A percentile compares a stretch with the other conserved stretches of the same genome.
phyloP scores from a whole-genome alignment of 2,888 invertebrate genomes.

The Sarcophaga rosellei region DNA sequence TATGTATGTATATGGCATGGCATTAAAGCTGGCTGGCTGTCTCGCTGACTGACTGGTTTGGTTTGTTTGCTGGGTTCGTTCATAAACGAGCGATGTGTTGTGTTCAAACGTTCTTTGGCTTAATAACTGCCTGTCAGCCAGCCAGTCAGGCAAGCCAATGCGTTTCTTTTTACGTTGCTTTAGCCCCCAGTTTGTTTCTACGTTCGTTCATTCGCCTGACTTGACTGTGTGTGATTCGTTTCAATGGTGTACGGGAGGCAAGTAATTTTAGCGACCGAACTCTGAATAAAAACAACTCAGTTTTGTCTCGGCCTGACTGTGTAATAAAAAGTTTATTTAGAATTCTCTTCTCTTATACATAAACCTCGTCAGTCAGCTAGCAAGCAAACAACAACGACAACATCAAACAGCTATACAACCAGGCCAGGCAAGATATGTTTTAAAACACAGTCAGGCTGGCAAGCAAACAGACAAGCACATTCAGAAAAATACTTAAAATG shows the following conservation, averaged over 20 bases:
- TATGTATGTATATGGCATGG: not conserved
- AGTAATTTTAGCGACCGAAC: constrained; percentile 78
- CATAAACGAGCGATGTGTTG: constrained; percentile 34
- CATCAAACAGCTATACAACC: constrained; percentile 12
- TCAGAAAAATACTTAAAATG: constrained; percentile 54
- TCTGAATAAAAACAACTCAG: constrained; percentile 39
- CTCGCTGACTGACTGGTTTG: constrained; percentile 19
- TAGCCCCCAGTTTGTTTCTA: constrained; percentile 65
- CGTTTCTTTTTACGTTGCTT: constrained; percentile 36
- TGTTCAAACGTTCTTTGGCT: constrained; percentile 58
- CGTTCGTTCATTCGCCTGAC: constrained; percentile 34
- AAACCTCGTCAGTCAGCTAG: not conserved
- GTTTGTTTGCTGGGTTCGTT: constrained; percentile 59
- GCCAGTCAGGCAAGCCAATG: constrained; percentile 55
- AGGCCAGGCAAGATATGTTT: not conserved
- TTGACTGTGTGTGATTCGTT: constrained; percentile 52
- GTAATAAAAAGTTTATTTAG: constrained; percentile 22
- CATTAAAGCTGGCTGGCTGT: constrained; percentile 10
- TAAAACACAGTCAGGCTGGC: constrained; percentile 3
- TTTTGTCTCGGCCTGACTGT: constrained; percentile 39
- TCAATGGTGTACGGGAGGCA: constrained; percentile 77
- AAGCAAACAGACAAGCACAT: constrained; percentile 4
- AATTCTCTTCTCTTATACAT: not conserved
- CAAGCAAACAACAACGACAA: constrained; percentile 10
- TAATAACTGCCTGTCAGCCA: constrained; percentile 53